Evolutionary conservation across 2,888 invertebrate species (phyloP).

Genomic region (Rhodophaea formosa): DNA sequence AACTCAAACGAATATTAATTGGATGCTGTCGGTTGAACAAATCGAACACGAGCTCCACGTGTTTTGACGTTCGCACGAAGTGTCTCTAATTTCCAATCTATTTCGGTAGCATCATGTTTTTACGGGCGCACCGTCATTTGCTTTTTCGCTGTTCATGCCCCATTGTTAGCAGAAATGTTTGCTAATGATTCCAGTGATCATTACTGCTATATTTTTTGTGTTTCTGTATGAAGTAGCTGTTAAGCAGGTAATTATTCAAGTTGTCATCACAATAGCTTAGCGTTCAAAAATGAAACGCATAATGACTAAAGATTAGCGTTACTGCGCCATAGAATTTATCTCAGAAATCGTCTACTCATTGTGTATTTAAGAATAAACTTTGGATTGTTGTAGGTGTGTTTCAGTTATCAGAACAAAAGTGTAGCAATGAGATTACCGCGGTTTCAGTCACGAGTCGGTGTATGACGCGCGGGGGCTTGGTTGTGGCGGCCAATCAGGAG

Average conservation of each 20-base stretch:
- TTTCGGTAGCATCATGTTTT: not conserved
- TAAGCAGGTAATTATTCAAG: not conserved
- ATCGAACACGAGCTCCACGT: not conserved
- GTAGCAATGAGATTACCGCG: constrained; percentile 29
- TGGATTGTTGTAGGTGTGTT: constrained; percentile 14
- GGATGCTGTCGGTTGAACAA: not conserved
- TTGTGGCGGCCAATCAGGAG: constrained; percentile 44
- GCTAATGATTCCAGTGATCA: not conserved
- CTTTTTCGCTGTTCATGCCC: not conserved
- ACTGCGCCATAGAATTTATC: not conserved
- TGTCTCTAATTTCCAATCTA: not conserved
- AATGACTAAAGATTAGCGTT: not conserved
- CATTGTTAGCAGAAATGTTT: not conserved
- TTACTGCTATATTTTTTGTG: not conserved
- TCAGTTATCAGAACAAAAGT: constrained; percentile 26
- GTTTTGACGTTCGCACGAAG: not conserved
- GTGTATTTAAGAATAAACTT: constrained; percentile 1
- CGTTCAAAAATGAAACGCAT: not conserved
- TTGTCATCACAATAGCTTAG: not conserved
- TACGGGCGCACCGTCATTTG: not conserved
- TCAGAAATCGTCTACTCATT: constrained; percentile 1
- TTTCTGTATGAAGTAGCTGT: not conserved
- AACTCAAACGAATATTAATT: not conserved
- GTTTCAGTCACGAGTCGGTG: constrained; percentile 44
- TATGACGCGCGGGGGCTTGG: constrained; percentile 66